Evolutionary conservation across 1,140 invertebrate genomes (phyloP).

Genomic region (Yoshiicerus persimilis): DNA sequence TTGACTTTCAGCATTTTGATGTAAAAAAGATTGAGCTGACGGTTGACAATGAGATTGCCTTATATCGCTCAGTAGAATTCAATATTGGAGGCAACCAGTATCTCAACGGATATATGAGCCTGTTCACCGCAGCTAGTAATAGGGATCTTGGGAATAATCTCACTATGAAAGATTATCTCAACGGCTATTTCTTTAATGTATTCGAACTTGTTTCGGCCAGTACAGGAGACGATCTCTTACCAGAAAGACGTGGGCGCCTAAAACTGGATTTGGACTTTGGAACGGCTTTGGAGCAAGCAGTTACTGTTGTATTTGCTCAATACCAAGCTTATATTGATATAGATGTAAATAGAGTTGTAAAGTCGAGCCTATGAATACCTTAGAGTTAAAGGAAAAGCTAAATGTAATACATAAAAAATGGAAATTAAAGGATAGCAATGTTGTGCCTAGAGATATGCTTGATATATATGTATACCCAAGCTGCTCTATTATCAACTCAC

Average conservation of each 20-base stretch:
- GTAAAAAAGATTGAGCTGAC: not conserved
- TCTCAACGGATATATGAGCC: not conserved
- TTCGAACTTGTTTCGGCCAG: not conserved
- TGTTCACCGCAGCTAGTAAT: not conserved
- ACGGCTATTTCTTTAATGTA: not conserved
- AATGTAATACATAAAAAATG: too few relatives aligned
- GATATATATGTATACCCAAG: too few relatives aligned
- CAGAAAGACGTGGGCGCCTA: too few relatives aligned
- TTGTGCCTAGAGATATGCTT: too few relatives aligned
- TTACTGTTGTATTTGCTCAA: too few relatives aligned
- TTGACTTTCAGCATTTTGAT: not conserved
- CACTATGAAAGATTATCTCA: not conserved
- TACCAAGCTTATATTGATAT: too few relatives aligned
- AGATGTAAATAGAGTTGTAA: too few relatives aligned
- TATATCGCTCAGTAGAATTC: not conserved
- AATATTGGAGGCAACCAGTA: not conserved
- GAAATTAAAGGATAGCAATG: too few relatives aligned
- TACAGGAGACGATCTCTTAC: not conserved
- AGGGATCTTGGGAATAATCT: not conserved
- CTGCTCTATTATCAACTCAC: not conserved
- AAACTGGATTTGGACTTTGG: too few relatives aligned
- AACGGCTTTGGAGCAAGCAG: too few relatives aligned
- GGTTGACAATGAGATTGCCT: not conserved
- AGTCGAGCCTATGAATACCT: too few relatives aligned
- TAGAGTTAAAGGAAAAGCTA: too few relatives aligned